Conservation (phyloP, 2,888 invertebrate genomes). For the Perithous albicinctus region DNA sequence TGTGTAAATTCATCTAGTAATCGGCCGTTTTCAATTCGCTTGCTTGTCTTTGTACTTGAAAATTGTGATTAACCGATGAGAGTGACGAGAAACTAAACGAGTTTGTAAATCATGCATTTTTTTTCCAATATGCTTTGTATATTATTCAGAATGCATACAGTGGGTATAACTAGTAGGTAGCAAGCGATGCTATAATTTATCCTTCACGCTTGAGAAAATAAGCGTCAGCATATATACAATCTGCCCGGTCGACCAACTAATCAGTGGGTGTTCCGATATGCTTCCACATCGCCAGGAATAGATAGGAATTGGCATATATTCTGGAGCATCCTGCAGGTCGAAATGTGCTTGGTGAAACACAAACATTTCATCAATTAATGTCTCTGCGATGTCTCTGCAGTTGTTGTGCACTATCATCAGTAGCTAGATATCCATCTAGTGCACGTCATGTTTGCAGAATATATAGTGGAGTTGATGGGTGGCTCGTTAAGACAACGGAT, state of each 20-base stretch:
- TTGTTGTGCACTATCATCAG: constrained; percentile 2
- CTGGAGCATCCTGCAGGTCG: not conserved
- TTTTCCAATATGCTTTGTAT: too few relatives aligned
- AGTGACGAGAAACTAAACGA: not conserved
- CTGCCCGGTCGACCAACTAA: not conserved
- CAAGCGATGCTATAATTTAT: not conserved
- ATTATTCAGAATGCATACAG: too few relatives aligned
- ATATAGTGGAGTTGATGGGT: constrained; percentile 4
- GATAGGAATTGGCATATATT: not conserved
- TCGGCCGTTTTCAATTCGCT: not conserved
- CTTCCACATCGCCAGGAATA: not conserved
- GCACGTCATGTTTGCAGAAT: not conserved
- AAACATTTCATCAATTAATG: not conserved
- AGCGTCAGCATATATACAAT: not conserved
- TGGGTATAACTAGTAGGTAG: not conserved
- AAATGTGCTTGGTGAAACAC: constrained; percentile 4
- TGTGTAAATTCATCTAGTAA: not conserved
- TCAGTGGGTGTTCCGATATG: not conserved
- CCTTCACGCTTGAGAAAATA: not conserved
- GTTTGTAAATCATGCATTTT: too few relatives aligned
- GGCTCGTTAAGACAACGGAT: not conserved
- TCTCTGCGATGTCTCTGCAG: not conserved
- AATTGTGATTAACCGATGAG: not conserved
- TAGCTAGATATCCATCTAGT: not conserved
- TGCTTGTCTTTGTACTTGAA: not conserved